Percentiles rank a stretch among this genome's conserved stretches.
phyloP scores from a whole-genome alignment of 2,797 vertebrate species.

The Phoeniculus purpureus region DNA sequence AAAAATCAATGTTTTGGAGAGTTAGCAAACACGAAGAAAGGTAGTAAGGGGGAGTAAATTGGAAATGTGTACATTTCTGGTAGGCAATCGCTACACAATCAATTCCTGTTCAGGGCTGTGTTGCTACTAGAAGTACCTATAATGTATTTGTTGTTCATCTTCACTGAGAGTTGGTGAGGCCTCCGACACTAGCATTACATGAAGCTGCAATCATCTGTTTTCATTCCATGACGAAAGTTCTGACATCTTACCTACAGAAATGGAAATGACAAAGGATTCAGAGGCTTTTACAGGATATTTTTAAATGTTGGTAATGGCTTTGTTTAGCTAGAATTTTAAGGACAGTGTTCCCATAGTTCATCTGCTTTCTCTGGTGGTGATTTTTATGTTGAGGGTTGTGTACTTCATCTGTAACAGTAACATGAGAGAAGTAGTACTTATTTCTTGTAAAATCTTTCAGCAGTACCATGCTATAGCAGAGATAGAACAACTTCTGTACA shows the following conservation, averaged over 20 bases:
- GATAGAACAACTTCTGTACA: neutral
- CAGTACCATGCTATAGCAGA: neutral
- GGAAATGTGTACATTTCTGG: neutral
- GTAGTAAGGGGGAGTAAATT: neutral
- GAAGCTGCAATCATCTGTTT: neutral
- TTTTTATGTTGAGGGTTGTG: neutral
- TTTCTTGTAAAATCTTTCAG: neutral
- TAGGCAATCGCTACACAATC: neutral
- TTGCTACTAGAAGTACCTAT: neutral
- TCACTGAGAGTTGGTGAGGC: neutral
- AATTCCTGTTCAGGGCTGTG: neutral
- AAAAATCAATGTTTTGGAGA: neutral
- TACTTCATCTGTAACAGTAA: neutral
- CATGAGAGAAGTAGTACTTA: neutral
- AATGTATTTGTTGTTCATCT: neutral
- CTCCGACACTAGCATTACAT: neutral
- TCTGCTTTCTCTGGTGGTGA: neutral
- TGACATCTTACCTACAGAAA: neutral
- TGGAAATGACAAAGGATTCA: neutral
- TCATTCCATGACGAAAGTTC: neutral
- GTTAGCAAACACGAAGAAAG: neutral
- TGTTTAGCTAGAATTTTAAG: neutral
- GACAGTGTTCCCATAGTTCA: neutral
- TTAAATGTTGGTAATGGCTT: neutral
- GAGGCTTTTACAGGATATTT: neutral